These are phyloP conservation scores for Oscheius sp. DNA, from an alignment of 2,888 invertebrate species.

Conservation along the genomic window DNA sequence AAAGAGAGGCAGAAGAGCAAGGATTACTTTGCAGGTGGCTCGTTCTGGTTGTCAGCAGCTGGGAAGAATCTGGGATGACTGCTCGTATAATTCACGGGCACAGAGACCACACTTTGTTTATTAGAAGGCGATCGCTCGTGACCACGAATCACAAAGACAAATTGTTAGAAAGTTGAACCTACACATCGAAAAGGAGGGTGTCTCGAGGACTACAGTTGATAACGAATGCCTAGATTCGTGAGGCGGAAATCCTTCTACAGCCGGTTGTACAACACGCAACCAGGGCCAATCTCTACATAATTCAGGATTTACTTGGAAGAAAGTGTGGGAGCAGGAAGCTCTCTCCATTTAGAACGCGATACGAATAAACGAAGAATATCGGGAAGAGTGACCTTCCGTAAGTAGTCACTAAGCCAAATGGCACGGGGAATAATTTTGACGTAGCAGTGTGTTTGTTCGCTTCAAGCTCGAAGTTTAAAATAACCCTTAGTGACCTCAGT, in stretches of 20 bases:
- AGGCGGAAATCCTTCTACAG: constrained; percentile 1
- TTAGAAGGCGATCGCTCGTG: neutral
- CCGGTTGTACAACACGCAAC: constrained; percentile 1
- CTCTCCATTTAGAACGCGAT: no score
- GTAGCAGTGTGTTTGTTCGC: no score
- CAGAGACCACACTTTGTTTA: constrained; percentile 18
- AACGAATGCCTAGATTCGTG: neutral
- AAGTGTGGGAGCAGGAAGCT: no score
- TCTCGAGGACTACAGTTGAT: neutral
- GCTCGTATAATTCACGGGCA: constrained; percentile 16
- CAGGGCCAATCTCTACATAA: neutral
- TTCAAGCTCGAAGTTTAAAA: no score
- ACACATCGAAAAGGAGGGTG: no score
- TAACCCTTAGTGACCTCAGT: no score
- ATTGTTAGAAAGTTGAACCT: neutral
- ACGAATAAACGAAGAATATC: no score
- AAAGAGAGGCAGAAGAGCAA: neutral
- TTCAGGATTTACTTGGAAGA: constrained; percentile 4
- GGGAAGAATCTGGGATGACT: constrained; percentile 8
- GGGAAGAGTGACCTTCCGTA: no score
- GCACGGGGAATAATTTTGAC: no score
- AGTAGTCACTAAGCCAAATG: no score
- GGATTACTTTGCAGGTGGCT: neutral
- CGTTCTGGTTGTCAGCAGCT: neutral
- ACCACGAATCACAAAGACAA: constrained; percentile 5